phyloP scores from a whole-genome alignment of 2,888 invertebrate species.

The Crematogaster levior region DNA sequence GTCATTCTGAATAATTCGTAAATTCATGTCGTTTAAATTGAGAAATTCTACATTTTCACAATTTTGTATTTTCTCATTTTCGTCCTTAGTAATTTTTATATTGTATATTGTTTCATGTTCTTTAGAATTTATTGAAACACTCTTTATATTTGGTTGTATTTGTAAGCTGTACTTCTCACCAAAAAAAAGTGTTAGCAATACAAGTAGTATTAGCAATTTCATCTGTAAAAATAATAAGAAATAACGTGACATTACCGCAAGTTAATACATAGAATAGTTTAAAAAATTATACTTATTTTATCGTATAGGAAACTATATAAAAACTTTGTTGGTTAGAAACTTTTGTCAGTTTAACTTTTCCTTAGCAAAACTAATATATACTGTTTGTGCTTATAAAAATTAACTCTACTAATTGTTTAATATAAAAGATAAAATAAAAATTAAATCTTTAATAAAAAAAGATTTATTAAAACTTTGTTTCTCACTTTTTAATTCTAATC shows the following conservation, averaged over 20 bases:
- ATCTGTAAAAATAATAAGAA: slow-evolving; percentile 24
- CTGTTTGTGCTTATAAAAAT: not conserved
- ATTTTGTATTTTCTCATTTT: not conserved
- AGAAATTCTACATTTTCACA: not conserved
- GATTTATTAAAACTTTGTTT: not conserved
- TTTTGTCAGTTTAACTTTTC: not conserved
- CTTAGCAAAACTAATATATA: too few species aligned
- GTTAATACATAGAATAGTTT: not conserved
- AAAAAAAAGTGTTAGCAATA: not conserved
- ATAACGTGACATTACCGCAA: not conserved
- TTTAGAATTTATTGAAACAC: fast-evolving
- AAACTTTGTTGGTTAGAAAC: not conserved
- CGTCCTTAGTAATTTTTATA: not conserved
- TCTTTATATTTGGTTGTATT: fast-evolving
- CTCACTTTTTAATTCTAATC: not conserved
- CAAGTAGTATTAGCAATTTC: not conserved
- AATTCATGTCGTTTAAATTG: not conserved
- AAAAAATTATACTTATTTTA: too few species aligned
- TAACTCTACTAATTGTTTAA: not conserved
- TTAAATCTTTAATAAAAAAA: too few species aligned
- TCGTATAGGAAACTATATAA: too few species aligned
- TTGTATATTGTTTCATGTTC: not conserved
- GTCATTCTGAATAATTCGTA: not conserved
- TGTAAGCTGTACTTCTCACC: not conserved
- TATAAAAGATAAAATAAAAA: too few species aligned